Evolutionary conservation across 2,797 vertebrate genomes (phyloP), one percentile per base, ranked within the genome.

Genomic region (Melanotaenia trifasciata): DNA sequence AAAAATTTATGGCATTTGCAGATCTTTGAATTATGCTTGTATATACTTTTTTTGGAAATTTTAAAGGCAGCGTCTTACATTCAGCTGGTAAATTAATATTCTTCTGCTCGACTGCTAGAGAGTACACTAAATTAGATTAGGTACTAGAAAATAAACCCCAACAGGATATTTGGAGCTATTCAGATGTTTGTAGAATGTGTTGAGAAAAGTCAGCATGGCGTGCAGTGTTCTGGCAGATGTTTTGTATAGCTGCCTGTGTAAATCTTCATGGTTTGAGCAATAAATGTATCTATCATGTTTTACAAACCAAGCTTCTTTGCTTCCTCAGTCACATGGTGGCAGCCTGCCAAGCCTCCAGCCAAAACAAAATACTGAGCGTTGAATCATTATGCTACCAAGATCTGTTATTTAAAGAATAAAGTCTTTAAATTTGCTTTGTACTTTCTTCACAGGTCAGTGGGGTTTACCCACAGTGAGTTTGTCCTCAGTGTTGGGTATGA

Each of bases 401-500:
- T 38, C 16, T 18, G 20, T 59, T 3, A 22, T 22, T 36, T 36
- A 4, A 50, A 64, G 9, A 12, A 0, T 18, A 10, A 20, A 50
- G 14, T 53, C 0, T 67, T 2, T 14, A 13, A 76, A 11, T 7
- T 5, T 32, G 0, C 33, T 78, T 28, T 80, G 32, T 62, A 0
- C 38, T 28, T 24, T 40, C 3, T 30, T 74, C 28, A 14, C 16
- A 96, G 95, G 95, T 59, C 95, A 96, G 24, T 96, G 95, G 95
- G 95, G 95, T 36, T 5, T 84, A 14, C 95, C 95, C 5, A 96
- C 94, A n/a, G 91, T 96, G 51, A 96, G 94, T 7, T 64, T 95
- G 58, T 94, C 95, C 0, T 95, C 94, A 2, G 94, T 96, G 54
- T 59, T 96, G 74, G 95, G 95, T 20, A 96, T 96, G 94, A 91